Base-by-base conservation (phyloP, 1,140 invertebrate species). In the Trissolcus basalis region DNA sequence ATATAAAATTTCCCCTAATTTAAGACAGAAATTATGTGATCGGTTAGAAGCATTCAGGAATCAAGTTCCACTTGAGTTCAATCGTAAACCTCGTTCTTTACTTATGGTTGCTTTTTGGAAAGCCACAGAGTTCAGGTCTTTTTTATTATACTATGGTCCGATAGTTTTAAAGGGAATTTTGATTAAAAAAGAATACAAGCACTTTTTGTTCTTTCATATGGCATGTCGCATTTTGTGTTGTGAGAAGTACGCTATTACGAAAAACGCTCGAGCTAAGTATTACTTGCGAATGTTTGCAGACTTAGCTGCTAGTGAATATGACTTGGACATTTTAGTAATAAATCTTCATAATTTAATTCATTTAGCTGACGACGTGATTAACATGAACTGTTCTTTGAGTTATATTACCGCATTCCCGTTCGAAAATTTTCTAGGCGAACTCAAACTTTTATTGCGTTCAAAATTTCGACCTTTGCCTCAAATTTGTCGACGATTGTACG, bases 361-460 rank as follows among this genome's bases (percentile, higher is more conserved):
- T 48, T 3, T 16, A 15, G 45, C 45, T 1, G 45, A 48, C 11
- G 45, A 48, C 14, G 45, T 48, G 1, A 14, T 15, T 15, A 48
- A 48, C 14, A 48, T 48, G 45, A 48, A 48, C 6, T 48, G 45
- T 15, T 15, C 13, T 15, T 48, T 48, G 8, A 48, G 4, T 48
- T 13, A 48, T 48, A 5, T 48, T 13, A 48, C 45, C 4, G 45
- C 45, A 5, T 48, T 48, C 15, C 14, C 14, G 45, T 48, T 48
- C 11, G 45, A 48, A 11, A 48, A 11, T 48, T 48, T 14, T 44
- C 15, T 48, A 2, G 45, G 45, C n/a, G 45, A 48, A 48, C 16
- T 48, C 5, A 48, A 48, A 15, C 5, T 48, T 3, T 11, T 48
- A 6, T 11, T 48, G 1, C n/a, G 45, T 5, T 48, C 45, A 6